Percentiles rank a stretch among this genome's conserved stretches.
Conservation (phyloP, 2,888 invertebrate species). For the Dascillus cervinus region DNA sequence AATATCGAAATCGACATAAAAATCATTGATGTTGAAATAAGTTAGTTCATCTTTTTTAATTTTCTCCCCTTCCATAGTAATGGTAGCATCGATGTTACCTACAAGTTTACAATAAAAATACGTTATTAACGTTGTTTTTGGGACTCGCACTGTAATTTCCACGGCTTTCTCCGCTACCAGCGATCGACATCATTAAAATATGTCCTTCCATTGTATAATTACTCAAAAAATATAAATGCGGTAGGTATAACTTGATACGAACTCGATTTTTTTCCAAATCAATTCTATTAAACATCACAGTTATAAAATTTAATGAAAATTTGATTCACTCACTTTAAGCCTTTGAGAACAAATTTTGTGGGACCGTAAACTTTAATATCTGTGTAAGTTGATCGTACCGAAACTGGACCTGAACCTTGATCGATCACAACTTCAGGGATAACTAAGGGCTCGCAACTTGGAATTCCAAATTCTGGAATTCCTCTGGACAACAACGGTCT, state of each 20-base stretch:
- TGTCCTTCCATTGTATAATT: slow-evolving; percentile 61
- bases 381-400: slow-evolving; percentile 51
- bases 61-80: slow-evolving; percentile 54
- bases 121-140: neutral
- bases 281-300: too few relatives aligned
- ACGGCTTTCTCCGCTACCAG: slow-evolving; percentile 57
- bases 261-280: slow-evolving; percentile 51
- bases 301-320: too few relatives aligned
- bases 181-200: slow-evolving; percentile 65
- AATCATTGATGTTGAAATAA: slow-evolving; percentile 54
- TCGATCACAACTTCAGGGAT: slow-evolving; percentile 55
- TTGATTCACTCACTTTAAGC: slow-evolving; percentile 48
- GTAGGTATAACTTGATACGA: slow-evolving; percentile 54
- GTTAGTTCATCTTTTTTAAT: slow-evolving; percentile 45
- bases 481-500: slow-evolving; percentile 53
- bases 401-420: slow-evolving; percentile 54
- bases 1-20: slow-evolving; percentile 60
- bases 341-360: slow-evolving; percentile 51
- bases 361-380: slow-evolving; percentile 56
- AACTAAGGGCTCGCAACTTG: slow-evolving; percentile 56
- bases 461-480: slow-evolving; percentile 54
- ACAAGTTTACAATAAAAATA: too few relatives aligned
- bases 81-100: slow-evolving; percentile 61
- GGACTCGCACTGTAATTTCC: slow-evolving; percentile 60
- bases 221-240: slow-evolving; percentile 55